Evolutionary conservation across 2,888 invertebrate species (phyloP).

Genomic region (Pollenia amentaria): DNA sequence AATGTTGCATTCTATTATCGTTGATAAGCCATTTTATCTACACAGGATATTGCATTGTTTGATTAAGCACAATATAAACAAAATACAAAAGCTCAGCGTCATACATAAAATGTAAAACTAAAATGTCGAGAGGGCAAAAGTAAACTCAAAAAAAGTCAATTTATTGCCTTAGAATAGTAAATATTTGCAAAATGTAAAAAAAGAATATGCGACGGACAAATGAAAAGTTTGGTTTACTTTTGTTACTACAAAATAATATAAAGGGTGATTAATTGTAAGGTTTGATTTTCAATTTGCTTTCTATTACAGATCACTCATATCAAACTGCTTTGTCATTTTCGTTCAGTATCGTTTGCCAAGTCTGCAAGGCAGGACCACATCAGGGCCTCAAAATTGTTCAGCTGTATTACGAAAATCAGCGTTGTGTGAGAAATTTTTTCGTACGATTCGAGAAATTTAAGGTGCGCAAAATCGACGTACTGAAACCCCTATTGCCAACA

Average conservation of each 20-base stretch:
- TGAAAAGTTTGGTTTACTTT: not conserved
- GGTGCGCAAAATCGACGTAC: too few relatives aligned
- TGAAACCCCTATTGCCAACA: too few relatives aligned
- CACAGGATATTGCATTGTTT: conserved; percentile 70
- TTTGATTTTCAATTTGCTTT: too few relatives aligned
- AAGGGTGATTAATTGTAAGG: too few relatives aligned
- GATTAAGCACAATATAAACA: conserved; percentile 52
- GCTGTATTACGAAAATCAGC: too few relatives aligned
- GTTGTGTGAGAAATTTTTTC: too few relatives aligned
- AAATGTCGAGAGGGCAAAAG: conserved; percentile 8
- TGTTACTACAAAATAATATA: not conserved
- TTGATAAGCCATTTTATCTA: conserved; percentile 52
- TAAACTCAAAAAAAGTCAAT: conserved; percentile 39
- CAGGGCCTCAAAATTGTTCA: too few relatives aligned
- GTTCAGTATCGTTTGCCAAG: too few relatives aligned
- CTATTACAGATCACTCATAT: too few relatives aligned
- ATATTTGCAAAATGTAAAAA: conserved; percentile 47
- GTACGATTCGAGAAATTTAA: too few relatives aligned
- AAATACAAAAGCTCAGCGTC: conserved; percentile 6
- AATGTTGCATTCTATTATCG: conserved; percentile 45
- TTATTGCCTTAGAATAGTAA: conserved; percentile 50
- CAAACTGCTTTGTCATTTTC: too few relatives aligned
- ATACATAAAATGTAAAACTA: conserved; percentile 26
- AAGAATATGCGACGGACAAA: conserved; percentile 13
- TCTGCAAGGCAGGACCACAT: too few relatives aligned